Percentiles rank a stretch among this genome's conserved stretches.
These are phyloP conservation scores for Pristiophorus japonicus DNA, from an alignment of 2,113 vertebrate genomes.

Conservation along the genomic window DNA sequence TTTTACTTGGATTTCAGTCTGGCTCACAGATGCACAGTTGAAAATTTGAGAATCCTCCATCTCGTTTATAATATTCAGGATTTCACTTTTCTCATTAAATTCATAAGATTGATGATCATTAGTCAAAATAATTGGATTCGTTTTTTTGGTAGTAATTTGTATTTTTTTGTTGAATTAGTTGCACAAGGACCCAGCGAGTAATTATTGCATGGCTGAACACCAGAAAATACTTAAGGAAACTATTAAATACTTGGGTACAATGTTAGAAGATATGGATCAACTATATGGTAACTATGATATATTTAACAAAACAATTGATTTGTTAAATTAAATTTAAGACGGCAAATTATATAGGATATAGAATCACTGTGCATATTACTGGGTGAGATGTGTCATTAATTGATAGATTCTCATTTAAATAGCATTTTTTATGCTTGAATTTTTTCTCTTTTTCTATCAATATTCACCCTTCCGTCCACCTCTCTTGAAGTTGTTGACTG, in stretches of 20 bases:
- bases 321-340: not conserved
- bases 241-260: constrained; percentile 11
- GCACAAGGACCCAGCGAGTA: not conserved
- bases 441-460: not conserved
- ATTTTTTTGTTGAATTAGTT: constrained; percentile 26
- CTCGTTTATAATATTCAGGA: not conserved
- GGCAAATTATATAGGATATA: not conserved
- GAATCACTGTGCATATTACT: not conserved
- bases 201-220: not conserved
- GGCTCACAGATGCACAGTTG: not conserved
- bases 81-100: not conserved
- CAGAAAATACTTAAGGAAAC: constrained; percentile 1
- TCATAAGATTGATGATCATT: not conserved
- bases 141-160: not conserved
- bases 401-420: not conserved
- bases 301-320: not conserved
- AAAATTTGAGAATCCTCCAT: not conserved
- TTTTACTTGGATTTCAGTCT: not conserved
- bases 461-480: not conserved
- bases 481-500: not conserved
- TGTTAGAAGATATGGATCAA: constrained; percentile 16
- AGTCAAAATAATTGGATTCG: not conserved
- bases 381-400: not conserved
- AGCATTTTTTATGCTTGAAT: not conserved
- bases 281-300: constrained; percentile 31